These are phyloP conservation scores for Dendrocincla fuliginosa DNA, from an alignment of 2,797 vertebrate species.

Conservation along the genomic window DNA sequence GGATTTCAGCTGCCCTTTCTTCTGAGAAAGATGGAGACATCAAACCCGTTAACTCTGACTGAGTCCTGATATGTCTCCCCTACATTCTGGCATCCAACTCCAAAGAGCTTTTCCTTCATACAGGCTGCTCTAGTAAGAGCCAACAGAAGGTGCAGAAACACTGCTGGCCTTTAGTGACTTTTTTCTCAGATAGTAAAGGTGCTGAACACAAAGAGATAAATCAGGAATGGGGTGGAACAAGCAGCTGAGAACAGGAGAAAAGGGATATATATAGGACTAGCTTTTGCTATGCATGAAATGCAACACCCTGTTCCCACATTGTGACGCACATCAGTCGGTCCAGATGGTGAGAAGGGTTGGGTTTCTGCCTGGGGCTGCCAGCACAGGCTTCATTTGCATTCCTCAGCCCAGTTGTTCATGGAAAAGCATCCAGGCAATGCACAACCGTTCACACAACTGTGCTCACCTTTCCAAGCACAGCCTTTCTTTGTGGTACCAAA, in stretches of 20 bases:
- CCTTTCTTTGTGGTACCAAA: neutral
- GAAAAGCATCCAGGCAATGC: conserved; percentile 23
- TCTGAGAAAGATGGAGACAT: neutral
- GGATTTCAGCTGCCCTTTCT: neutral
- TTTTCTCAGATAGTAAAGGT: neutral
- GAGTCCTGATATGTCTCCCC: neutral
- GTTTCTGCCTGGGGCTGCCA: conserved; percentile 60
- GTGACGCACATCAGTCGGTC: conserved; percentile 58
- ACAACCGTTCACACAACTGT: neutral
- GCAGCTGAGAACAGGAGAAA: conserved; percentile 27
- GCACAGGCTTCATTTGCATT: conserved; percentile 47
- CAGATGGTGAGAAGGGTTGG: conserved; percentile 67
- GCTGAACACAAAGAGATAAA: neutral
- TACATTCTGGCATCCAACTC: neutral
- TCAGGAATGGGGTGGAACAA: neutral
- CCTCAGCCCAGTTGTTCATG: conserved; percentile 55
- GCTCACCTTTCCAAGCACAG: neutral
- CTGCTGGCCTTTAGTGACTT: neutral
- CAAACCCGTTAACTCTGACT: neutral
- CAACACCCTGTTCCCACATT: conserved; percentile 63
- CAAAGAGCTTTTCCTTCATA: neutral
- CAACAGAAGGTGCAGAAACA: neutral
- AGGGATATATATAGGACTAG: conserved; percentile 15
- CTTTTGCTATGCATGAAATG: conserved; percentile 65
- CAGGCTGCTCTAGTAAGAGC: neutral